Evolutionary conservation across 2,888 invertebrate species (phyloP).

Genomic region (Xanthorhoe spadicearia): DNA sequence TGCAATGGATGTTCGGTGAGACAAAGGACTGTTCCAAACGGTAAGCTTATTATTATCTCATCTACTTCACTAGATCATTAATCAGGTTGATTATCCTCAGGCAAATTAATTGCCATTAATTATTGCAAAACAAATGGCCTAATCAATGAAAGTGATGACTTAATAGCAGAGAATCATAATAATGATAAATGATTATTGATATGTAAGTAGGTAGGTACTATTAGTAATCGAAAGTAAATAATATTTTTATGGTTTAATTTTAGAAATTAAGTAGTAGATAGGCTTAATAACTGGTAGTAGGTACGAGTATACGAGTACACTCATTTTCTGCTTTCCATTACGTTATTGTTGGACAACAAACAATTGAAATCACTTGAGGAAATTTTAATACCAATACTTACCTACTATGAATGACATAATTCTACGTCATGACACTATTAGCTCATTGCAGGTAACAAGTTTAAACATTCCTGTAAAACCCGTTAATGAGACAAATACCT

Average conservation of each 20-base stretch:
- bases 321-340: not conserved
- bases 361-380: constrained; percentile 9
- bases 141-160: constrained; percentile 43
- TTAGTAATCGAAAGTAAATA: constrained; percentile 18
- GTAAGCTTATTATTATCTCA: constrained; percentile 56
- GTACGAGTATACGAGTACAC: not conserved
- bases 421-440: constrained; percentile 12
- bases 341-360: not conserved
- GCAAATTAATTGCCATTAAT: constrained; percentile 27
- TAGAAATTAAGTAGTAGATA: not conserved
- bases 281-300: not conserved
- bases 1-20: constrained; percentile 65
- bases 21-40: constrained; percentile 56
- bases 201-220: not conserved
- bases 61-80: constrained; percentile 17
- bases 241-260: constrained; percentile 46
- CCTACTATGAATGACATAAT: not conserved
- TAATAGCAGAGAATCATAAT: constrained; percentile 39
- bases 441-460: constrained; percentile 1
- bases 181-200: constrained; percentile 31
- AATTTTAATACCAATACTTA: not conserved
- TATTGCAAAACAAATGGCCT: constrained; percentile 29
- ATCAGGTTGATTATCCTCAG: constrained; percentile 19
- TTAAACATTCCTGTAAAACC: constrained; percentile 10
- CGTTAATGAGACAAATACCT: not conserved